Conservation (phyloP, 2,888 invertebrate genomes). For the Idaea biselata region DNA sequence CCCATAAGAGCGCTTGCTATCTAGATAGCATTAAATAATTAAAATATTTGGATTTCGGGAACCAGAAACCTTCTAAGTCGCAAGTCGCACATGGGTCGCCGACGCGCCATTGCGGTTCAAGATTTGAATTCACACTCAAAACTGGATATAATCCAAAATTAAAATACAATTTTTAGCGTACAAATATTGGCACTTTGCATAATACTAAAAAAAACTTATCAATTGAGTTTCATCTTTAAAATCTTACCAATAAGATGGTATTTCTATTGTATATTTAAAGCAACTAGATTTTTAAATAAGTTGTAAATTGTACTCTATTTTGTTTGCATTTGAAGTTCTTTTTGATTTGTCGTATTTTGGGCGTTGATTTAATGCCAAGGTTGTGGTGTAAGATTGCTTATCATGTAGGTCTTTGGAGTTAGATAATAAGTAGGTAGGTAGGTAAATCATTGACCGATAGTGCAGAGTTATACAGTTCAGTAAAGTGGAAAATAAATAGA, state of each 20-base stretch:
- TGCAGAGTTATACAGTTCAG: not conserved
- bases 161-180: not conserved
- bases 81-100: too few relatives aligned
- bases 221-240: not conserved
- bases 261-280: not conserved
- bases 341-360: not conserved
- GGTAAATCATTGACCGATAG: not conserved
- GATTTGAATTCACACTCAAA: not conserved
- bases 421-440: conserved; percentile 5
- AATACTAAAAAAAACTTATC: not conserved
- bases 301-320: not conserved
- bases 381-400: not conserved
- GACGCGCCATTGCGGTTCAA: too few relatives aligned
- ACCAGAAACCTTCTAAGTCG: too few relatives aligned
- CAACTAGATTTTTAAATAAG: not conserved
- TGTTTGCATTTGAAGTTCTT: not conserved
- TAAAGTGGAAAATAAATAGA: too few relatives aligned
- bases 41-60: too few relatives aligned
- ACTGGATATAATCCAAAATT: not conserved
- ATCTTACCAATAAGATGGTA: not conserved
- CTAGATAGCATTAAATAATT: too few relatives aligned
- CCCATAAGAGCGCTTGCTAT: too few relatives aligned
- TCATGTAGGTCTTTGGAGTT: not conserved
- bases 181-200: not conserved
- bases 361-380: not conserved